Base-by-base conservation (phyloP, 2,888 invertebrate species). In the Fabriciana adippe region DNA sequence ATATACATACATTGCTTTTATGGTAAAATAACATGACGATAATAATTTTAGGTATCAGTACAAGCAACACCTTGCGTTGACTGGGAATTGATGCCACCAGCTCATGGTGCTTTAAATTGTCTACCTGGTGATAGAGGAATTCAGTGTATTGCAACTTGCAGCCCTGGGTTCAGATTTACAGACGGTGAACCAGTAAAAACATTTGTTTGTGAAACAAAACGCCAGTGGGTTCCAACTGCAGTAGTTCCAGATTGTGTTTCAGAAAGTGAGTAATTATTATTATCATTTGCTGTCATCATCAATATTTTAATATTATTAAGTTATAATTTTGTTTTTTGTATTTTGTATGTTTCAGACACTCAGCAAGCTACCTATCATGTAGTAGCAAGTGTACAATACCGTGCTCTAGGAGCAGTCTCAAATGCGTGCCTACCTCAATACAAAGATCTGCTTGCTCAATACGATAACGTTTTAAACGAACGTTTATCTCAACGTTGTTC, bases 181-280 rank as follows among this genome's bases (percentile, higher is more conserved):
- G 98, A 98, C 81, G 98, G 97, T 47, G 96, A 97, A 81, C 95
- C 96, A 2, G 95, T 96, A 0, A 98, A 98, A 86, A 96, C 96
- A 0, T 98, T 97, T 84, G 94, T 95, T 1, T 98, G 98, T 81
- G 96, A 97, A 83, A 94, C 94, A 0, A 96, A 96, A 76, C 95
- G 95, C 60, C 94, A 95, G 69, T 98, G 98, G 98, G 93, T 94
- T 13, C 98, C 99, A 1, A 95, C 96, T 2, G 96, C 97, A 11
- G 96, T 98, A 57, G 98, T 98, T 26, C 98, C 98, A 0, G 98
- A 98, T 80, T 99, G 99, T 86, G 98, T 99, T 26, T 97, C 98
- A 4, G 97, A 98, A 94, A 97, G 96, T 96, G 85, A 85, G 92
- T 86, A 50, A 14, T 26, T 21, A 21, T 60, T 14, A 35, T 35